Evolutionary conservation across 2,888 invertebrate species (phyloP).

Genomic region (Ichneumon xanthorius): DNA sequence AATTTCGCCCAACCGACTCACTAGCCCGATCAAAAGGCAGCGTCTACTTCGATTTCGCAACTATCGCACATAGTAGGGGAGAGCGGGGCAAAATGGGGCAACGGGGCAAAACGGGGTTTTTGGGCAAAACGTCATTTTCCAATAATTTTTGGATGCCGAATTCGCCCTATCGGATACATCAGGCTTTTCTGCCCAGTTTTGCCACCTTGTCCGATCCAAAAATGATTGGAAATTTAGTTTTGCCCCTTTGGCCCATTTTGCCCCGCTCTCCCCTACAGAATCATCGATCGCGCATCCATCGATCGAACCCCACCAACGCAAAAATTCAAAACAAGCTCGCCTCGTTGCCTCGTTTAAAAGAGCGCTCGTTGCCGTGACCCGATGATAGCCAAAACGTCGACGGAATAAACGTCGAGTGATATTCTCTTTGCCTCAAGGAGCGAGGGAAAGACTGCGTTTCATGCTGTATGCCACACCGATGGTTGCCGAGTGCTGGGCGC

Average conservation of each 20-base stretch:
- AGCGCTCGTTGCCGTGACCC: conserved; percentile 7
- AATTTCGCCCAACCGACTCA: neutral
- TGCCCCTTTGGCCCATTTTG: too few species aligned
- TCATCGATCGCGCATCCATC: neutral
- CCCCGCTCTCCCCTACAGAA: too few species aligned
- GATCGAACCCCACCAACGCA: neutral
- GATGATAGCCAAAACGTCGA: conserved; percentile 15
- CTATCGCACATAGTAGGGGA: neutral
- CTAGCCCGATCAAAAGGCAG: neutral
- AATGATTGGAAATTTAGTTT: too few species aligned
- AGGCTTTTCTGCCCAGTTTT: too few species aligned
- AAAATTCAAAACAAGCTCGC: neutral
- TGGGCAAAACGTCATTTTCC: too few species aligned
- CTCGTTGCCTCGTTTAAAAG: neutral
- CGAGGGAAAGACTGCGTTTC: conserved; percentile 21
- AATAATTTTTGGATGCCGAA: too few species aligned
- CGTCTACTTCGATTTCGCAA: neutral
- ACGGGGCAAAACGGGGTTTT: too few species aligned
- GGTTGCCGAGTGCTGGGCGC: neutral
- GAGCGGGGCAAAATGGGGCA: too few species aligned
- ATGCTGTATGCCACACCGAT: conserved; percentile 8
- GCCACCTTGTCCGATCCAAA: too few species aligned
- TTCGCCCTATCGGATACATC: too few species aligned
- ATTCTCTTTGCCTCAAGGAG: conserved; percentile 12
- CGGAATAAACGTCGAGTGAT: conserved; percentile 28